A percentile compares a stretch with the other conserved stretches of the same genome.
Evolutionary conservation across 2,888 invertebrate species (phyloP).

Genomic region (Monopis laevigella): DNA sequence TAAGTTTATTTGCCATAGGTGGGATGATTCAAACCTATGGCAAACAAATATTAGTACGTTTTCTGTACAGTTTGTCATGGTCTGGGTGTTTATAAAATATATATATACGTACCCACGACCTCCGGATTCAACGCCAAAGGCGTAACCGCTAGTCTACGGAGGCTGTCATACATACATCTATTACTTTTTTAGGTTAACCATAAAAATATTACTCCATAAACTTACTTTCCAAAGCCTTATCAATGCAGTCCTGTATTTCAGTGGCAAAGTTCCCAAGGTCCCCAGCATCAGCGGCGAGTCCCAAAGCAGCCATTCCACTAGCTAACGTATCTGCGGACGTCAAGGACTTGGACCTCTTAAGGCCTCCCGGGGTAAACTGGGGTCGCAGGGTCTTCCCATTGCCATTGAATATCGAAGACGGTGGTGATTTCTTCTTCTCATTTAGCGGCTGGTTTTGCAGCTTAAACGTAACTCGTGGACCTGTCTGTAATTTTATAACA

Average conservation of each 20-base stretch:
- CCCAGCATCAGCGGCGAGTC: constrained; percentile 75
- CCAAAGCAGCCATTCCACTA: constrained; percentile 73
- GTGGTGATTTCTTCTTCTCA: constrained; percentile 57
- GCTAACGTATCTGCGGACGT: constrained; percentile 79
- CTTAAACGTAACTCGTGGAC: constrained; percentile 71
- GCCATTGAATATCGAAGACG: constrained; percentile 50
- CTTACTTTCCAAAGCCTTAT: constrained; percentile 77
- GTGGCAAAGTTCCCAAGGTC: constrained; percentile 80
- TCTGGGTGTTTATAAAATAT: no score
- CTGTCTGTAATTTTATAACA: constrained; percentile 32
- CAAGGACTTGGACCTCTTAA: constrained; percentile 85
- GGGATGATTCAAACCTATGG: no score
- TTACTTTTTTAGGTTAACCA: no score
- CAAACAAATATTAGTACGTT: no score
- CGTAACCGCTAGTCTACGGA: no score
- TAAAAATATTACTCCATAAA: no score
- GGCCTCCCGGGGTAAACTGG: constrained; percentile 51
- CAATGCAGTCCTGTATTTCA: constrained; percentile 77
- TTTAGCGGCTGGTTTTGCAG: constrained; percentile 52
- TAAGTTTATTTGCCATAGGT: no score
- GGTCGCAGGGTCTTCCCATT: constrained; percentile 53
- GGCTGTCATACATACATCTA: no score
- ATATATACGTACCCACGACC: no score
- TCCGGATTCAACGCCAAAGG: no score
- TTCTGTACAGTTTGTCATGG: no score